Base-by-base conservation (phyloP, 1,140 invertebrate species). In the silkworm (Bombyx mori) region DNA sequence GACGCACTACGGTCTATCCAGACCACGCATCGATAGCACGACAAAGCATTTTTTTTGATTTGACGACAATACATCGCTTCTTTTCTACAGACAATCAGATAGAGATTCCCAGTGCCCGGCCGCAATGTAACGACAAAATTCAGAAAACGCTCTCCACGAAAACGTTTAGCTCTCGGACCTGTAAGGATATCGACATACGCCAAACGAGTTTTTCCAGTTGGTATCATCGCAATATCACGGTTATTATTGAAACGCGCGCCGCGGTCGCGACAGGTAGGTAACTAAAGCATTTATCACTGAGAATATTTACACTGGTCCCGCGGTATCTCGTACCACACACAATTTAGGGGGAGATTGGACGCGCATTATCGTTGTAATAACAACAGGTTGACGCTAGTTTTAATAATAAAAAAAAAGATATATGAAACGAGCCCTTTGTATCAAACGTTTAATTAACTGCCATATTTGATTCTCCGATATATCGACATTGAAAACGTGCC, bases 211-310 rank as follows among this genome's bases (percentile, higher is more conserved):
- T 86, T 85, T 85, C 83, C 82, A 86, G 82, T 86, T 72, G 65
- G 80, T 83, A 85, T 86, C 82, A 85, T 86, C 83, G 82, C 82
- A 77, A 85, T 86, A 86, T 86, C 81, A 86, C 76, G 82, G 82
- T 86, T 86, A 84, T 86, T 84, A 86, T 86, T 79, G 73, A 86
- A 79, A 77, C 75, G 69, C 69, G 82, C 74, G 71, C 72, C 69
- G 77, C 73, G 78, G 69, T 69, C 73, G 77, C 77, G 80, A 83
- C 82, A 82, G 76, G 77, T 80, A 82, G 76, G 77, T 86, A 82
- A 83, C 71, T 83, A 73, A 82, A 78, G 72, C 76, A 82, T 86
- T 85, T 85, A 86, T 85, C 80, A 77, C 69, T 64, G 67, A 65
- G 71, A 70, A 77, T 83, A 77, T 83, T 83, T 80, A 80, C 76